These are phyloP conservation scores for Ardeotis arabs DNA, from an alignment of 2,113 vertebrate genomes.

Conservation along the genomic window DNA sequence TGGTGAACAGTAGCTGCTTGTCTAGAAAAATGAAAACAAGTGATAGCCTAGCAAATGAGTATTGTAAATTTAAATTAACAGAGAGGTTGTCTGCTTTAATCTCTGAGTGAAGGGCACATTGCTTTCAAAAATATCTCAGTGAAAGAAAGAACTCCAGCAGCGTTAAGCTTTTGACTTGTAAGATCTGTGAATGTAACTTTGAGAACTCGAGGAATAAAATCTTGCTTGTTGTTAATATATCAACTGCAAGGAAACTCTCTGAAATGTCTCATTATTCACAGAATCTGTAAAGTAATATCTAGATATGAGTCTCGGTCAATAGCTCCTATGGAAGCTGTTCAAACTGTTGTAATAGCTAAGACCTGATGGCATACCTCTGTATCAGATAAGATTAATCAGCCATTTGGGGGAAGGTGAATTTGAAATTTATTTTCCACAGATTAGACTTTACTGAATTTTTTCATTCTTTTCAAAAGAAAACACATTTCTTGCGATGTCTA, in stretches of 20 bases:
- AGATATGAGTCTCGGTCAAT: background rate
- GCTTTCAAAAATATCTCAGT: background rate
- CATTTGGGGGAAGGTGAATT: background rate
- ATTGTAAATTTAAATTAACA: slow-evolving; percentile 55
- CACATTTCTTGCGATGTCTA: background rate
- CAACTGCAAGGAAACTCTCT: background rate
- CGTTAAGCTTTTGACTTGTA: background rate
- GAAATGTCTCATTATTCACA: background rate
- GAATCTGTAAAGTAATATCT: background rate
- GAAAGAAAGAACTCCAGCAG: background rate
- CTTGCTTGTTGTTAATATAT: background rate
- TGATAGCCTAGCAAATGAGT: slow-evolving; percentile 17
- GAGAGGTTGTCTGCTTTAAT: slow-evolving; percentile 19
- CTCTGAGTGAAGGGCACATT: slow-evolving; percentile 11
- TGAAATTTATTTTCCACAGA: background rate
- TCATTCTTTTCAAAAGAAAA: background rate
- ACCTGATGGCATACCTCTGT: background rate
- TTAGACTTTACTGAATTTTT: background rate
- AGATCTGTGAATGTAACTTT: background rate
- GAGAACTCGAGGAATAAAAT: background rate
- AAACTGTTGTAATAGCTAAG: background rate
- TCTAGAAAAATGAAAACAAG: slow-evolving; percentile 57
- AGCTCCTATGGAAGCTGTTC: background rate
- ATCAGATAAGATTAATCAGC: background rate
- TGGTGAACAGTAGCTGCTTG: slow-evolving; percentile 54